phyloP scores from a whole-genome alignment of 1,140 invertebrate species.

The Nasonia giraulti region DNA sequence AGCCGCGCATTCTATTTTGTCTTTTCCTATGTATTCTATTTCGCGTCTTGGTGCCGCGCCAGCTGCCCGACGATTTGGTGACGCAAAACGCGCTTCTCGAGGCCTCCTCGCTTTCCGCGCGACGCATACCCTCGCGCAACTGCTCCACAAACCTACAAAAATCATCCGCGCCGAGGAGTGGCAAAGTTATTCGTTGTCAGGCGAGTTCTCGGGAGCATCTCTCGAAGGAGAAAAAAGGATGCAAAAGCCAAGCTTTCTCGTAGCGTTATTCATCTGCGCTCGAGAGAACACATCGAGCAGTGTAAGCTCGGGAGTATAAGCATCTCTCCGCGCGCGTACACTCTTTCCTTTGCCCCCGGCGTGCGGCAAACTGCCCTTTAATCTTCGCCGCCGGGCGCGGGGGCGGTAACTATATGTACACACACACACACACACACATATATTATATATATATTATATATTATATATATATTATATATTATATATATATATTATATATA shows the following conservation, averaged over 20 bases:
- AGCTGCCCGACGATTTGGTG: conserved; percentile 23
- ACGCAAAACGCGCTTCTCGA: conserved; percentile 23
- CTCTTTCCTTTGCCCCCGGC: neutral
- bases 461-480: no score
- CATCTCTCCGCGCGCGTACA: neutral
- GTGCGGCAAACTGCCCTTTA: conserved; percentile 29
- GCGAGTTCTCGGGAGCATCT: no score
- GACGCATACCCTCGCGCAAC: neutral
- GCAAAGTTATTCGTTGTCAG: neutral
- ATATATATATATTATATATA: no score
- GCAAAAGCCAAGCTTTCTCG: neutral
- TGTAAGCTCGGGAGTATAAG: neutral
- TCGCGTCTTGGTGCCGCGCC: conserved; percentile 39
- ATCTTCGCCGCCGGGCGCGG: conserved; percentile 1
- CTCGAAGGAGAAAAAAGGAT: neutral
- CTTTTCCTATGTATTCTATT: conserved; percentile 40
- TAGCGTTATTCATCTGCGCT: neutral
- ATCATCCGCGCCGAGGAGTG: neutral
- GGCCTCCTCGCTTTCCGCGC: conserved; percentile 16
- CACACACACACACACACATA: no score
- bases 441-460: no score
- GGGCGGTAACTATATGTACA: neutral
- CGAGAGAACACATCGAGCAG: neutral
- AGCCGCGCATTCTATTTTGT: conserved; percentile 39
- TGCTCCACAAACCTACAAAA: conserved; percentile 22